A percentile compares a stretch with the other conserved stretches of the same genome.
phyloP scores from a whole-genome alignment of 2,797 vertebrate genomes.

The Phyllotis vaccarum region DNA sequence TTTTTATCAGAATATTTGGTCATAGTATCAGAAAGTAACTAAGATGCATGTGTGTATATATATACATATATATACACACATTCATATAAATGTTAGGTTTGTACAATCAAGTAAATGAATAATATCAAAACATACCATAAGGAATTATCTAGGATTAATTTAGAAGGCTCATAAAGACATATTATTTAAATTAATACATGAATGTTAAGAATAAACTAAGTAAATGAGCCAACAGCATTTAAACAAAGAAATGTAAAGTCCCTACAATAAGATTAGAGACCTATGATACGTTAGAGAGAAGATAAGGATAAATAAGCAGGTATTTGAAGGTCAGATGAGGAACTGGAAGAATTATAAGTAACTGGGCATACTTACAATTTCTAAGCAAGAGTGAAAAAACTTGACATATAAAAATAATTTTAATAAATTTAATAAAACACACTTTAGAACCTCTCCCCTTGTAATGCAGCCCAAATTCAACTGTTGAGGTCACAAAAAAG shows the following conservation, averaged over 20 bases:
- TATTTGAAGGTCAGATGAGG: background rate
- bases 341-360: background rate
- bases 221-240: background rate
- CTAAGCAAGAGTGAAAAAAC: conserved; percentile 26
- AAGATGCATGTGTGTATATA: background rate
- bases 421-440: background rate
- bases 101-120: background rate
- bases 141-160: background rate
- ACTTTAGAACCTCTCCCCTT: background rate
- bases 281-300: background rate
- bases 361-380: background rate
- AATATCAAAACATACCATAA: background rate
- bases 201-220: background rate
- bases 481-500: background rate
- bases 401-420: conserved; percentile 30
- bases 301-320: background rate
- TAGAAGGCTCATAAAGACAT: background rate
- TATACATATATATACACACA: background rate
- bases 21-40: background rate
- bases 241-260: background rate
- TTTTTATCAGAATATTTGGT: background rate
- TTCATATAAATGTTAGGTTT: background rate
- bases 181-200: background rate
- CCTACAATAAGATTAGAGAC: background rate
- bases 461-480: background rate